phyloP scores from a whole-genome alignment of 1,140 invertebrate species.

The Helicoverpa zea region DNA sequence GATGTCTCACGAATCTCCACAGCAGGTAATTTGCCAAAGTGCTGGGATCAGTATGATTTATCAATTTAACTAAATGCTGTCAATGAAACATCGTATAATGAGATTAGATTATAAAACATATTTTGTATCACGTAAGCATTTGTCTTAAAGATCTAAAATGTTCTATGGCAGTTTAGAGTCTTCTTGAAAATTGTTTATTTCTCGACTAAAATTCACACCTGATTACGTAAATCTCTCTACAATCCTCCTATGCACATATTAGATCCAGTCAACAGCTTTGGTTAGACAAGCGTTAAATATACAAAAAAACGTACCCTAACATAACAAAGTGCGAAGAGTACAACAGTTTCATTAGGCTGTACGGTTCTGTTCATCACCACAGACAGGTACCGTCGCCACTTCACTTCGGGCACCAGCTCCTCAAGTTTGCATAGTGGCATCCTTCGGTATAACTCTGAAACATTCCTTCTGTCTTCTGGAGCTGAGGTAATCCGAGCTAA shows the following conservation, averaged over 20 bases:
- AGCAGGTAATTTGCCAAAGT: conserved; percentile 92
- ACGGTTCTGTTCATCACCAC: conserved; percentile 89
- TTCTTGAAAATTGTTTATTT: background rate
- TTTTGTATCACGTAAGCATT: too few relatives aligned
- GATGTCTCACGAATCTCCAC: conserved; percentile 95
- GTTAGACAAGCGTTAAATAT: background rate
- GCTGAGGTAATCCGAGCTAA: conserved; percentile 91
- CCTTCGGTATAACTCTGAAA: conserved; percentile 92
- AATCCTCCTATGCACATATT: too few relatives aligned
- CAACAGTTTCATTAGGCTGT: conserved; percentile 89
- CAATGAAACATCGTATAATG: conserved; percentile 7
- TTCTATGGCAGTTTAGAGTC: too few relatives aligned
- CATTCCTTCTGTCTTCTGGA: conserved; percentile 93
- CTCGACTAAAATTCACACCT: too few relatives aligned
- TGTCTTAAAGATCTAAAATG: background rate
- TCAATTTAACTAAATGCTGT: conserved; percentile 85
- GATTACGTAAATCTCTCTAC: too few relatives aligned
- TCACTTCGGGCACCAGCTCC: conserved; percentile 90
- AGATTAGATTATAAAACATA: background rate
- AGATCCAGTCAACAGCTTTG: too few relatives aligned
- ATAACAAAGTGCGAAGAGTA: conserved; percentile 92
- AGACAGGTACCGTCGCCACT: conserved; percentile 92
- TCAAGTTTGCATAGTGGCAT: conserved; percentile 92
- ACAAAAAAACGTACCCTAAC: conserved; percentile 78
- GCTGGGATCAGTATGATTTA: conserved; percentile 77